Evolutionary conservation across 2,888 invertebrate genomes (phyloP), one percentile per base, ranked within the genome.

Genomic region (Pyrochroa serraticornis): DNA sequence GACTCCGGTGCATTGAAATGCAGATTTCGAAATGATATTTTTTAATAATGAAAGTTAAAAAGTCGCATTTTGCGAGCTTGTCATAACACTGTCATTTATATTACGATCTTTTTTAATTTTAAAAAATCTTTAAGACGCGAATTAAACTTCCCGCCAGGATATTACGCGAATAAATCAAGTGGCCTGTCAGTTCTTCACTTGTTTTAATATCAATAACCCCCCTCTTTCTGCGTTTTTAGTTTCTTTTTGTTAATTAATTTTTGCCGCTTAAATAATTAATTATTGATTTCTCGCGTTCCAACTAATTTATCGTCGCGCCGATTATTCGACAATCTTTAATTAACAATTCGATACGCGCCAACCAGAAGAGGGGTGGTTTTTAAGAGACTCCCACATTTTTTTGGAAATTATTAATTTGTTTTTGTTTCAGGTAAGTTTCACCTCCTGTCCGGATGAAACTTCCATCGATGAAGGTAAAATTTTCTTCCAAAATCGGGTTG

Each of bases 21-120:
- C 72, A 73, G 72, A 73, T 73, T 71, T 68, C 63, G 63, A 69
- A 71, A 74, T 72, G 69, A 73, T 72, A 72, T 74, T 75, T 75
- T 75, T 75, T 75, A 75, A 75, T 75, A 75, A 75, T 72, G 74
- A 70, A 74, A 74, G 68, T 73, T 72, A 72, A 72, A 72, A 74
- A 73, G 65, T 71, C 72, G 65, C 64, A 66, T 58, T 69, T 62
- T 50, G 58, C 57, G 34, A 64, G 66, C 71, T 71, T 73, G 75
- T 75, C 75, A 75, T 73, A 75, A 75, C 74, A 74, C 68, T 74
- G 75, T 76, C 76, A 75, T 75, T 76, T 76, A 76, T 76, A 76
- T 75, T 73, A 75, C 73, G 69, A 72, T 75, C 73, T 71, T 75
- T 66, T 76, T 76, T 75, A 75, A 75, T 75, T 76, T 76, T 71